Evolutionary conservation across 2,797 vertebrate species (phyloP).

Genomic region (Rhadinocentrus ornatus): DNA sequence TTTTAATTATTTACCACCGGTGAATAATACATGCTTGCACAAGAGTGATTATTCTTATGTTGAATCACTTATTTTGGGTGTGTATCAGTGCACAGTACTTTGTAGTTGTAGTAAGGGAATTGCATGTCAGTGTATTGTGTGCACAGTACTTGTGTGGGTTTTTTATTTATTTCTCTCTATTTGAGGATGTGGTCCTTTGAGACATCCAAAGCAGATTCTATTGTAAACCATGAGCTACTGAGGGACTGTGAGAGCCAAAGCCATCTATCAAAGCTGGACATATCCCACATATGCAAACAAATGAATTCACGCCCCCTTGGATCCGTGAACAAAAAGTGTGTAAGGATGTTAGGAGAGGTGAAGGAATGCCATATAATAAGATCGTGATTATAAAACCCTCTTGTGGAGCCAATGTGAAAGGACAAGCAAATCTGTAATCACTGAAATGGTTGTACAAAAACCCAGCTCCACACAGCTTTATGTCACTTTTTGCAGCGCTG

Average conservation of each 20-base stretch:
- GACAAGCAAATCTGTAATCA: conserved; percentile 56
- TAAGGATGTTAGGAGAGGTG: conserved; percentile 48
- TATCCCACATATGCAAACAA: conserved; percentile 77
- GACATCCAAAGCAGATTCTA: conserved; percentile 67
- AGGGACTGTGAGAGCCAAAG: conserved; percentile 60
- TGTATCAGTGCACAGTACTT: conserved; percentile 23
- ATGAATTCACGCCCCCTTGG: conserved; percentile 68
- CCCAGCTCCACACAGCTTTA: conserved; percentile 68
- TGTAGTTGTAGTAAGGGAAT: conserved; percentile 33
- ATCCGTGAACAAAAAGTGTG: conserved; percentile 54
- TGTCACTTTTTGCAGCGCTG: conserved; percentile 62
- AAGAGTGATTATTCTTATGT: conserved; percentile 40
- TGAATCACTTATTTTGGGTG: conserved; percentile 18
- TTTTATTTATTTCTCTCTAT: conserved; percentile 74
- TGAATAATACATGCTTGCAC: conserved; percentile 26
- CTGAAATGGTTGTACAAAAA: conserved; percentile 56
- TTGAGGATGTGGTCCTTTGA: conserved; percentile 71
- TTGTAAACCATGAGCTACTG: conserved; percentile 65
- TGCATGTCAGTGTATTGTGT: conserved; percentile 41
- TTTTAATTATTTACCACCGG: conserved; percentile 4
- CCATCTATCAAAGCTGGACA: conserved; percentile 80
- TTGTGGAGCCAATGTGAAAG: conserved; percentile 48
- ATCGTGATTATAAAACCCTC: conserved; percentile 62
- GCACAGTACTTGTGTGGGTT: conserved; percentile 30
- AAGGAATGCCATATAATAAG: conserved; percentile 53